Base-by-base conservation (phyloP, 2,888 invertebrate species). In the Eupithecia insigniata region DNA sequence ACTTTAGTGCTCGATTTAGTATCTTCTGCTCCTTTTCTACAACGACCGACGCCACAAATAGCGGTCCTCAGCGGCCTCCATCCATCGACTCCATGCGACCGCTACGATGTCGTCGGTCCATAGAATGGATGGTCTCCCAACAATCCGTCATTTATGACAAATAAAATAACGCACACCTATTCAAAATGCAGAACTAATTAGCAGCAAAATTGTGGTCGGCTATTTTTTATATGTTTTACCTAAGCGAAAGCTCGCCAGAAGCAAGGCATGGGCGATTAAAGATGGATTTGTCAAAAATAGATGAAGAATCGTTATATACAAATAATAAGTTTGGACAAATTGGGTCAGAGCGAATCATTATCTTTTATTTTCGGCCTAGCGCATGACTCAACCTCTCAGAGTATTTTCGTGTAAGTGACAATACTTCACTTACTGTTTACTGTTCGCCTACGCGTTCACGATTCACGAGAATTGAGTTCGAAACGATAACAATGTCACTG, bases 371-470 rank as follows among this genome's bases (percentile, higher is more conserved):
- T 62, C 58, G 66, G 46, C 32, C 18, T 68, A 66, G 58, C 16
- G 46, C 7, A 43, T 74, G 74, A 74, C 46, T 74, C 74, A 74
- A 46, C 18, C 28, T 28, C 12, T 55, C 64, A 0, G 36, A 71
- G 66, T 71, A 71, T 74, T 71, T 74, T 69, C 36, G 69, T 65
- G 55, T 55, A 55, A 71, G 51, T 67, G 74, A 71, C 67, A 74
- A 67, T 74, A 69, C 71, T 30, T 60, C 39, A 5, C 18, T 46
- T 32, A 18, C 62, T 28, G 67, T 64, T 74, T 69, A 69, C 62
- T 67, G n/a, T 65, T 32, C 69, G 66, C 74, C 71, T 60, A 74
- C 74, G 69, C 71, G 46, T 65, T 66, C 61, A 28, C 67, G 28
- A 32, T 65, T 66, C 61, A 28, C 67, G 28, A 32, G 69, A 75